phyloP scores from a whole-genome alignment of 2,888 invertebrate species.

The Meta bourneti region DNA sequence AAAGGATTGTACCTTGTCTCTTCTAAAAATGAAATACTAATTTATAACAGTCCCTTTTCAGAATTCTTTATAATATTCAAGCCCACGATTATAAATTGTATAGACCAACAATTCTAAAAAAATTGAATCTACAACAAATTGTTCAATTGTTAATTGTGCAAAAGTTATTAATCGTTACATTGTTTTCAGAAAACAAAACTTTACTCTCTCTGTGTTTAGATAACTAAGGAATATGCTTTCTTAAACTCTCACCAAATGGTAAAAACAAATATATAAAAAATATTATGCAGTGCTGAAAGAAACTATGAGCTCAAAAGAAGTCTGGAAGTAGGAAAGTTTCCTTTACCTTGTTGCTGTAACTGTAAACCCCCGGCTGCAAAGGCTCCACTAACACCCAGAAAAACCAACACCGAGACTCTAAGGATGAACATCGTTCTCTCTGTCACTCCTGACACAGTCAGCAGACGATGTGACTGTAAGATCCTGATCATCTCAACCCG shows the following conservation, averaged over 20 bases:
- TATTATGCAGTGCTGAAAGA: too few relatives aligned
- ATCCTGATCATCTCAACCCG: background rate
- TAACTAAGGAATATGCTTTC: background rate
- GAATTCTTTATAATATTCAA: too few relatives aligned
- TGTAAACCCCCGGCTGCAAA: background rate
- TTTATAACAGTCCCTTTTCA: too few relatives aligned
- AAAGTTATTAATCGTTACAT: too few relatives aligned
- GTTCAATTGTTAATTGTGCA: too few relatives aligned
- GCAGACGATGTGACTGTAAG: slow-evolving; percentile 11
- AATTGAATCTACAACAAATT: too few relatives aligned
- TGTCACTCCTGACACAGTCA: slow-evolving; percentile 1
- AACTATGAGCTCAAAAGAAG: too few relatives aligned
- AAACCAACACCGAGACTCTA: background rate
- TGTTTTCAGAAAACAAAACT: too few relatives aligned
- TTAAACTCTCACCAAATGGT: background rate
- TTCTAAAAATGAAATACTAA: too few relatives aligned
- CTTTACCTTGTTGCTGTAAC: background rate
- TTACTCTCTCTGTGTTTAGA: background rate
- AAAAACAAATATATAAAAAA: background rate
- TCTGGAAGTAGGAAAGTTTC: background rate
- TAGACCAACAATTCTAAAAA: too few relatives aligned
- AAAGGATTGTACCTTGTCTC: too few relatives aligned
- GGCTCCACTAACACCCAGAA: background rate
- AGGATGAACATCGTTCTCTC: slow-evolving; percentile 17
- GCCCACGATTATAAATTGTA: too few relatives aligned